Evolutionary conservation across 2,113 vertebrate genomes (phyloP).

Genomic region (Syrrhaptes paradoxus): DNA sequence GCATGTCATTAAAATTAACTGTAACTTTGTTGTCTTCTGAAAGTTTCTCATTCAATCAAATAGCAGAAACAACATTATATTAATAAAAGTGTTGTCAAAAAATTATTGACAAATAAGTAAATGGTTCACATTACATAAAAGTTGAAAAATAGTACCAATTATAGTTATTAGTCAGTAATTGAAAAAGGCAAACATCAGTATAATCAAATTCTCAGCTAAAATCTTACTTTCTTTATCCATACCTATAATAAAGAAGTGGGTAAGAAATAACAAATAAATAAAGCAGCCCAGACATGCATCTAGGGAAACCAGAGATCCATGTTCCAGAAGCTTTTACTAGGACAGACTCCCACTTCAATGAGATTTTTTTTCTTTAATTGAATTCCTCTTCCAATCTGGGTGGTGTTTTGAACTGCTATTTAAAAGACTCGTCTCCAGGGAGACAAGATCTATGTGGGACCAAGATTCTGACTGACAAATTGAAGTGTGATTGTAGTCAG

Average conservation of each 20-base stretch:
- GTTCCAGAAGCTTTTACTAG: neutral
- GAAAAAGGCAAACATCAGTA: neutral
- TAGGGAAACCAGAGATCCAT: neutral
- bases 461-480: constrained; percentile 39
- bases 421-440: constrained; percentile 57
- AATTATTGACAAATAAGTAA: neutral
- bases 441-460: constrained; percentile 46
- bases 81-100: neutral
- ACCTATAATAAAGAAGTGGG: neutral
- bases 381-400: constrained; percentile 49
- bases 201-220: neutral
- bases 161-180: neutral
- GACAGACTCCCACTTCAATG: neutral
- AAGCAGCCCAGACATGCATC: neutral
- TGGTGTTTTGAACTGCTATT: constrained; percentile 54
- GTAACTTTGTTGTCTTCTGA: neutral
- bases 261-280: neutral
- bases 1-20: neutral
- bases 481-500: neutral
- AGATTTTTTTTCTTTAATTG: constrained; percentile 2
- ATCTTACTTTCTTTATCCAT: neutral
- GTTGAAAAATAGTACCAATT: neutral
- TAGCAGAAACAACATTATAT: neutral
- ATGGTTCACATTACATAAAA: neutral
- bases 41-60: neutral